These are phyloP conservation scores for Amblyopsis rosae DNA, from an alignment of 2,113 vertebrate species.

Conservation along the genomic window DNA sequence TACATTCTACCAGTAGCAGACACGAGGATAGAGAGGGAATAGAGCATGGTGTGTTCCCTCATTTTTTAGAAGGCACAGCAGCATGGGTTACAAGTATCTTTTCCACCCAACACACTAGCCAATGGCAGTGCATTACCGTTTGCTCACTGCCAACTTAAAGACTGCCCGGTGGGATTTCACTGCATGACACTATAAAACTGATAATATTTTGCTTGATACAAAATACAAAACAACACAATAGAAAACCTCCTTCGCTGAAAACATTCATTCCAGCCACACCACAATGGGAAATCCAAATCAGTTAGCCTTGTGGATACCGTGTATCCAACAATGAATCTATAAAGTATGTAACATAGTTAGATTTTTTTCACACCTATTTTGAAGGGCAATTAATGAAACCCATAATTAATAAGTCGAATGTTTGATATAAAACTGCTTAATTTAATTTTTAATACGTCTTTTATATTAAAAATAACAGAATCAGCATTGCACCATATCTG, in stretches of 20 bases:
- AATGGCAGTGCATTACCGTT: neutral
- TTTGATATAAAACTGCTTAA: constrained; percentile 92
- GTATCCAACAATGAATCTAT: constrained; percentile 86
- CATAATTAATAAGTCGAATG: constrained; percentile 68
- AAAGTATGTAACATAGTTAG: constrained; percentile 80
- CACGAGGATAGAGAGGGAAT: constrained; percentile 8
- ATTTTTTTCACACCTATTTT: constrained; percentile 84
- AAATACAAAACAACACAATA: neutral
- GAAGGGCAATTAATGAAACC: constrained; percentile 77
- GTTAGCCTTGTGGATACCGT: constrained; percentile 89
- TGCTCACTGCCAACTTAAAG: neutral
- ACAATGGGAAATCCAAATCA: constrained; percentile 77
- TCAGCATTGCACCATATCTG: constrained; percentile 63
- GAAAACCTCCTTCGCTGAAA: constrained; percentile 22
- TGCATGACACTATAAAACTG: neutral
- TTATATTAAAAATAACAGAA: constrained; percentile 86
- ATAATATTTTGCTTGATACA: neutral
- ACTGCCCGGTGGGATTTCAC: neutral
- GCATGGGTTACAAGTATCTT: constrained; percentile 39
- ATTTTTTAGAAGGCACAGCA: constrained; percentile 21
- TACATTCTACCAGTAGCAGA: constrained; percentile 24
- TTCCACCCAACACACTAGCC: neutral
- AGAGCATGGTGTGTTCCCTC: constrained; percentile 23
- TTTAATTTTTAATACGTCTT: constrained; percentile 93
- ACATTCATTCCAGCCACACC: constrained; percentile 22